Evolutionary conservation across 1,140 invertebrate species (phyloP).

Genomic region (Ceratoteleas bidentatus): DNA sequence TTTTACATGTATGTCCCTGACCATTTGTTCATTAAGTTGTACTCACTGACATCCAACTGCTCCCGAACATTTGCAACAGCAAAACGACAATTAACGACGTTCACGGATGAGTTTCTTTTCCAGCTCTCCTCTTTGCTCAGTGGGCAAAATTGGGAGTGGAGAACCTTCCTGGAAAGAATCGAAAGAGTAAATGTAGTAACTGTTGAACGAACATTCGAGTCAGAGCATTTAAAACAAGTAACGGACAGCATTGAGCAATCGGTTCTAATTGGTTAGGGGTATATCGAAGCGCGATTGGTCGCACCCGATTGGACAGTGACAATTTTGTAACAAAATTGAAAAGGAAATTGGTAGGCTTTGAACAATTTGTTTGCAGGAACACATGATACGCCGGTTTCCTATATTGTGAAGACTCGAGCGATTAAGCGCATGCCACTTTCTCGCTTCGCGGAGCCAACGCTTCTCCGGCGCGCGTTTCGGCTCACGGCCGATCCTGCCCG

Average conservation of each 20-base stretch:
- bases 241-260: slow-evolving; percentile 56
- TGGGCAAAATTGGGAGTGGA: slow-evolving; percentile 86
- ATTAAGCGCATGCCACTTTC: slow-evolving; percentile 80
- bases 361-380: slow-evolving; percentile 80
- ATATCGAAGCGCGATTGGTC: no score
- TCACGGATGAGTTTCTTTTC: slow-evolving; percentile 84
- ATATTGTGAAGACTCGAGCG: slow-evolving; percentile 81
- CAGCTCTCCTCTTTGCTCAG: slow-evolving; percentile 94
- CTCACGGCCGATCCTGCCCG: slow-evolving; percentile 1
- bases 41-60: slow-evolving; percentile 74
- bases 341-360: slow-evolving; percentile 78
- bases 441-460: slow-evolving; percentile 75
- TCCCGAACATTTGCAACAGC: slow-evolving; percentile 68
- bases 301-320: no score
- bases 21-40: slow-evolving; percentile 77
- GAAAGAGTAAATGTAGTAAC: slow-evolving; percentile 64
- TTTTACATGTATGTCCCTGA: slow-evolving; percentile 76
- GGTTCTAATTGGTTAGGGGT: slow-evolving; percentile 79
- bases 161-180: slow-evolving; percentile 76
- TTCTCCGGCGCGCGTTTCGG: slow-evolving; percentile 47
- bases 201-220: slow-evolving; percentile 6
- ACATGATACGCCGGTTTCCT: slow-evolving; percentile 79
- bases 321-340: slow-evolving; percentile 81
- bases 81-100: slow-evolving; percentile 76
- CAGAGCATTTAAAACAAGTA: slow-evolving; percentile 31